Base-by-base conservation (phyloP, 2,888 invertebrate species). In the Oxyteleia sp. region DNA sequence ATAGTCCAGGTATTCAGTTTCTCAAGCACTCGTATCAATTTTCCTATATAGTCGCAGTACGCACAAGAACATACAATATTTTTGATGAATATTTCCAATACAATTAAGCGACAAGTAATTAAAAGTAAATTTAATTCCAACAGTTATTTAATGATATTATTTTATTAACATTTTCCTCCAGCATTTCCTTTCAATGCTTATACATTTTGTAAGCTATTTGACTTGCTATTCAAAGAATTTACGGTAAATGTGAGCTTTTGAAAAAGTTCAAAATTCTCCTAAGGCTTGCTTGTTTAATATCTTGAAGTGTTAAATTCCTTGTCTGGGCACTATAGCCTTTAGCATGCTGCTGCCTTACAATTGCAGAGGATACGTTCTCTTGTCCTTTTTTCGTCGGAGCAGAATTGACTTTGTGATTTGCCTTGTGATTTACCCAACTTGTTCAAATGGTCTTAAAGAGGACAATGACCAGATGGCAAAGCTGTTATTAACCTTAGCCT, bases 351-450 rank as follows among this genome's bases (percentile, higher is more conserved):
- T 29, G 18, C 47, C 11, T 75, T 59, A 49, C 64, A 64, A 38
- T 57, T 57, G 43, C 35, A 20, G 18, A 23, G 59, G 32, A n/a
- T n/a, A n/a, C n/a, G n/a, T n/a, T n/a, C 66, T 75, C 49, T 29
- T 75, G 35, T 64, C 47, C 74, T 45, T 23, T 57, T 75, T 75
- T 49, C 13, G 35, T 51, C 64, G 2, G 43, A 51, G 53, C 23
- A 38, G 38, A 78, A 78, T 78, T 78, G 78, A 69, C 69, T 69
- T 78, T 78, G 69, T 35, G 61, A 78, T 69, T 78, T 61, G 45
- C 59, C 38, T 63, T 61, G 45, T 63, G 69, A 78, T 61, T 78
- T 69, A 49, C 35, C 29, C 45, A 63, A 53, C 63, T 63, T 51
- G 49, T 72, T 64, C 57, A 35, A 47, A 47, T 57, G 57, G 26